These are phyloP conservation scores for Thalassarche chlororhynchos DNA, from an alignment of 2,113 vertebrate genomes.

Conservation along the genomic window DNA sequence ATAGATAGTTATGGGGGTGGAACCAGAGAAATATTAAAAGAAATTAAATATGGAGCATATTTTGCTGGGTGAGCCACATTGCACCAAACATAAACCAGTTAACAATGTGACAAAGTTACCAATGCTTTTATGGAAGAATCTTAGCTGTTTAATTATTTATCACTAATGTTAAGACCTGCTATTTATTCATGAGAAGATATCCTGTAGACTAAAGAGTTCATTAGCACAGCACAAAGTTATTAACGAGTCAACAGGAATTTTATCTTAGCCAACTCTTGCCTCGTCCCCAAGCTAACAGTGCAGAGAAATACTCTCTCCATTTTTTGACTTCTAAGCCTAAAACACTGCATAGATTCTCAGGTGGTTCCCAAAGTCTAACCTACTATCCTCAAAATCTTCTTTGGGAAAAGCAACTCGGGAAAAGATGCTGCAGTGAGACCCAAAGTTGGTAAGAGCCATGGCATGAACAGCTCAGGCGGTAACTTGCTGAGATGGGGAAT, in stretches of 20 bases:
- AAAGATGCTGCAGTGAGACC: not conserved
- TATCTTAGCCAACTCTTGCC: not conserved
- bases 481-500: not conserved
- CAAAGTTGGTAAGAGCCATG: accelerated
- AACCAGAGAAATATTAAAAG: not conserved
- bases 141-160: conserved; percentile 32
- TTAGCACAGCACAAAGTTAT: not conserved
- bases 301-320: not conserved
- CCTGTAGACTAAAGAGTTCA: not conserved
- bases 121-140: not conserved
- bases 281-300: not conserved
- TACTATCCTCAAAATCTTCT: not conserved
- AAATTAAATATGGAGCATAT: not conserved
- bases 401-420: not conserved
- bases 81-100: not conserved
- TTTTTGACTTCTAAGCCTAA: not conserved
- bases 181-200: conserved; percentile 34
- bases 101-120: not conserved
- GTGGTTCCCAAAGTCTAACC: not conserved
- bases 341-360: not conserved
- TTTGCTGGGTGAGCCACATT: not conserved
- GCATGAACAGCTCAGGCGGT: accelerated
- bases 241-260: conserved; percentile 5
- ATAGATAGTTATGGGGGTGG: not conserved
- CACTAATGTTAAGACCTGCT: not conserved